A percentile compares a stretch with the other conserved stretches of the same genome.
Conservation (phyloP, 2,797 vertebrate species). For the Chiroxiphia lanceolata region DNA sequence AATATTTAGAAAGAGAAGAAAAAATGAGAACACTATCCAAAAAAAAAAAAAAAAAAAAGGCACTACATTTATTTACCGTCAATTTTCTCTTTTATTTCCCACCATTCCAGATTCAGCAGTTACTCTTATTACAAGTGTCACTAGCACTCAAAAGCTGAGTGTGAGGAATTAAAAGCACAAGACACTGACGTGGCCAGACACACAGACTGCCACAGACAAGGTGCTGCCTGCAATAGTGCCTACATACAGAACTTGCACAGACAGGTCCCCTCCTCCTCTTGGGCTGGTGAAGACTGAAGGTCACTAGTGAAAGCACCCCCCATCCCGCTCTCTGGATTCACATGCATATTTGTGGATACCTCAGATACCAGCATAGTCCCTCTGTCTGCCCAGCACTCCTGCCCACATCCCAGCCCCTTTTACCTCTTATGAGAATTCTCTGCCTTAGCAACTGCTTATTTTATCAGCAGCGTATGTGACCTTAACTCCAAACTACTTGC, state of each 20-base stretch:
- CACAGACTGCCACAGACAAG: neutral
- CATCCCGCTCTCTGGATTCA: neutral
- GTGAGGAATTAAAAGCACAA: neutral
- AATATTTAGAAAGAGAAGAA: neutral
- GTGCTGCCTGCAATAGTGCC: neutral
- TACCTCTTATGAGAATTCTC: neutral
- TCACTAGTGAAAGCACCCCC: neutral
- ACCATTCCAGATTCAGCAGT: neutral
- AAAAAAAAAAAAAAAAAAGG: neutral
- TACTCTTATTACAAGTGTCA: neutral
- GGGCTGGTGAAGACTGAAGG: neutral
- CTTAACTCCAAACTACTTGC: neutral
- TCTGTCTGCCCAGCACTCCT: neutral
- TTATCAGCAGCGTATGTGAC: neutral
- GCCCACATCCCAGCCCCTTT: neutral
- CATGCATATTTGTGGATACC: fast-evolving
- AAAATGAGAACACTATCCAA: neutral
- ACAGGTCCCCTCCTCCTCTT: neutral
- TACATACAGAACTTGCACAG: fast-evolving
- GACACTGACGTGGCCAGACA: fast-evolving
- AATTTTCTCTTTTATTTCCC: neutral
- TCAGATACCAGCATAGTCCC: neutral
- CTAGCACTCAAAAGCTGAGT: neutral
- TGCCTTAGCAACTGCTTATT: neutral
- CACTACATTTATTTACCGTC: neutral